Evolutionary conservation across 1,140 invertebrate genomes (phyloP), one percentile per base, ranked within the genome.

Genomic region (Ceratina calcarata): DNA sequence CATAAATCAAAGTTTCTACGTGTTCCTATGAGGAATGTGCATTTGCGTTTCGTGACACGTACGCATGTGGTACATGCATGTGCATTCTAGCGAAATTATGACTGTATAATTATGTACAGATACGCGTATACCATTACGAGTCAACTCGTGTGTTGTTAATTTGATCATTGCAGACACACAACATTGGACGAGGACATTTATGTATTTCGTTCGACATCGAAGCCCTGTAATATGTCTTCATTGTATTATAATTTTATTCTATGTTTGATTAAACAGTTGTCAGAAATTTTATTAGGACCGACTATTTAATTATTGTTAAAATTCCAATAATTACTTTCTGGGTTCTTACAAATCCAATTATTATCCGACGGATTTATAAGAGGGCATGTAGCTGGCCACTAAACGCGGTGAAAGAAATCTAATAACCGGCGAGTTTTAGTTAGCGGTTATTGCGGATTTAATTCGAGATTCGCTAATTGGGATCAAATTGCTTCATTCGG

Each of bases 391-490:
- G 37, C n/a, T 32, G 53, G 53, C 57, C 13, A 18, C 57, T 32
- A 70, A 70, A 57, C 53, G 16, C 7, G 8, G 7, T 45, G 37
- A 22, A 15, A 45, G 49, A 65, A 65, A 65, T 65, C 16, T 37
- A 55, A 55, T 32, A 55, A 65, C 15, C 22, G n/a, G 20, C 18
- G 20, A 27, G 68, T 76, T 76, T 45, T 24, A 27, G 24, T 51
- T 22, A 22, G 24, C 49, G 51, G 37, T 58, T 68, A 53, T 53
- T 69, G 68, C 55, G 32, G 64, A 83, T 83, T 83, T 78, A 77
- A 77, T 83, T 81, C 62, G 62, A 78, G 62, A 20, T 62, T 68
- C 68, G 37, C 73, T 83, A 83, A 83, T 81, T 83, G 79, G 68
- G n/a, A 77, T 62, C 73, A 55, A 81, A 72, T 81, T 78, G 79